Base-by-base conservation (phyloP, 2,797 vertebrate genomes). In the Tinamus major region DNA sequence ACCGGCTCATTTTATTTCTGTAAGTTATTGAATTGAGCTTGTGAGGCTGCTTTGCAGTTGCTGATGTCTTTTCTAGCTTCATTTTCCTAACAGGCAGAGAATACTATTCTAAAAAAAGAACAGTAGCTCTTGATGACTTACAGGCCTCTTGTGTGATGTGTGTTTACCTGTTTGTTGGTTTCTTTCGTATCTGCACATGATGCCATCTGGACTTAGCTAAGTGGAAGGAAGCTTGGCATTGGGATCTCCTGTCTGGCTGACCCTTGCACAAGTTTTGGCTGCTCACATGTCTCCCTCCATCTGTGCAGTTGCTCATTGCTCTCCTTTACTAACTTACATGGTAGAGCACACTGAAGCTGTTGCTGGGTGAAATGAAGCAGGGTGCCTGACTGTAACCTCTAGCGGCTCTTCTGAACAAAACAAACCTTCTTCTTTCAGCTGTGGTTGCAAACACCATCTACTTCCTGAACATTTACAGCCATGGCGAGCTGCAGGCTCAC, bases 401-500 rank as follows among this genome's bases (percentile, higher is more conserved):
- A 49, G 15, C 75, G 49, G 12, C 12, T 63, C 20, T 48, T 64
- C 15, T 79, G 70, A 42, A 71, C 74, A 5, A 24, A 62, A 11
- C 74, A 5, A 21, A 39, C 16, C 59, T 17, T 77, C 56, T 69
- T 76, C 59, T 94, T 84, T 42, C 78, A 98, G 98, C 84, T 92
- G 26, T 96, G 55, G 72, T 97, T 93, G 91, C 95, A 90, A 90
- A 95, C 12, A 39, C 95, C 67, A 98, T 98, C 90, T 98, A 98
- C 90, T 98, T 98, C 95, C 61, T 98, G 92, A 97, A 98, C 81
- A 97, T 98, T 67, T 98, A 97, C 94, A 98, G 98, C 90, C 97
- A 98, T 27, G 98, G 98, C 20, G 96, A 97, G 77, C 95, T 98
- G 81, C 98, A 98, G 1, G 85, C 96, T 49, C 82, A 96, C 49